Percentiles rank a stretch among this genome's conserved stretches.
phyloP scores from a whole-genome alignment of 2,113 vertebrate species.

The Tursiops truncatus region DNA sequence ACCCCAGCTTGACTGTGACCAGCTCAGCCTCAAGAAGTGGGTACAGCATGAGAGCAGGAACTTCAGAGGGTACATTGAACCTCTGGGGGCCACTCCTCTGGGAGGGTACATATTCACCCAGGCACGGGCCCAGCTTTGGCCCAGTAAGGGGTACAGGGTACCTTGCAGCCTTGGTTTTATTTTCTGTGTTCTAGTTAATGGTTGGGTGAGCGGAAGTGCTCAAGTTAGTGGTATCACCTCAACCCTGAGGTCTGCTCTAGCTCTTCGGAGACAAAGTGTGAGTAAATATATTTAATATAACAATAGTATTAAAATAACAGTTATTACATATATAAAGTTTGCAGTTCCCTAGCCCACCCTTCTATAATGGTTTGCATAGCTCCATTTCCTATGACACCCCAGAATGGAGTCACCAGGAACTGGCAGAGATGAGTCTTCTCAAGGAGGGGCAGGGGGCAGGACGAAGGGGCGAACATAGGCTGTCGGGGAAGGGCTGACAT shows the following conservation, averaged over 20 bases:
- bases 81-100: not conserved
- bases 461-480: not conserved
- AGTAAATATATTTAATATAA: conserved; percentile 79
- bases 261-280: conserved; percentile 50
- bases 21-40: not conserved
- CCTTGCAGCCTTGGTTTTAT: not conserved
- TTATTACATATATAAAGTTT: conserved; percentile 75
- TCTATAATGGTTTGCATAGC: conserved; percentile 51
- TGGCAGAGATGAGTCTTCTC: conserved; percentile 48
- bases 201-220: not conserved
- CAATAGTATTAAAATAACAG: conserved; percentile 69
- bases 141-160: not conserved
- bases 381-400: not conserved
- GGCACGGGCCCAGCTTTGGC: not conserved
- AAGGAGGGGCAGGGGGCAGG: not conserved
- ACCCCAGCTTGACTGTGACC: not conserved
- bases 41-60: not conserved
- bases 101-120: not conserved
- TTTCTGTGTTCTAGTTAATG: conserved; percentile 39
- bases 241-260: conserved; percentile 1
- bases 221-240: not conserved
- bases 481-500: not conserved
- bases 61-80: not conserved
- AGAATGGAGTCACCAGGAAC: conserved; percentile 38
- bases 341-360: not conserved